Evolutionary conservation across 64 coral and sea anemone genomes (phyloP), one percentile per base, ranked within the genome.

Genomic region (Porites australiensis): DNA sequence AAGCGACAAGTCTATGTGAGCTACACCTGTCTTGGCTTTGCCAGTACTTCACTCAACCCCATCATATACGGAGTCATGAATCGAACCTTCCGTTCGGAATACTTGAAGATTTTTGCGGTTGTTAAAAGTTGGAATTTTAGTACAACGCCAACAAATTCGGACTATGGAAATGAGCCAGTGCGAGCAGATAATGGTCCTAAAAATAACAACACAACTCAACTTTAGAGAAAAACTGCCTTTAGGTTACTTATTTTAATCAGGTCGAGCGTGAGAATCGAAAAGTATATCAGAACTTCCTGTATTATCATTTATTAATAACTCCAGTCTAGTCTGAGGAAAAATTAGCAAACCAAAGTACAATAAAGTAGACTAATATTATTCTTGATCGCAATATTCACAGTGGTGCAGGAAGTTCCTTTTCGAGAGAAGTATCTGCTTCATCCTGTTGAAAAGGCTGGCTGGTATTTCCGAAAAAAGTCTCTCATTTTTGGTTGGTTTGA

Each of bases 61-160:
- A 50, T 92, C 45, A 92, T 92, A 13, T 92, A 92, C 50, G 81
- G 72, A 11, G 50, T 86, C 45, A 74, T 72, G 61, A 92, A 92
- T 72, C 23, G 90, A 13, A 47, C 79, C 7, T 92, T 92, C 14
- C 72, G 90, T 13, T 51, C 57, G 13, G 90, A 92, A 68, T 92
- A 92, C 16, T 77, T 37, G 44, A 92, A 77, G 45, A 77, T 77
- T 66, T 50, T 92, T 5, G n/a, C 81, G 50, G 73, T 58, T 13
- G 44, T 87, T 16, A 87, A 87, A 50, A 67, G 9, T 6, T 67
- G 21, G 3, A 8, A 27, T 44, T 71, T 37, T 12, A 71, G n/a
- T 12, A 37, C 68, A 23, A 20, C 21, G 68, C 12, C 54, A 57
- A 9, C 21, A 23, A 21, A 71, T 8, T 37, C 20, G 4, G 68